Percentiles rank a stretch among this genome's conserved stretches.
Evolutionary conservation across 2,113 vertebrate genomes (phyloP).

Genomic region (Perca fluviatilis): DNA sequence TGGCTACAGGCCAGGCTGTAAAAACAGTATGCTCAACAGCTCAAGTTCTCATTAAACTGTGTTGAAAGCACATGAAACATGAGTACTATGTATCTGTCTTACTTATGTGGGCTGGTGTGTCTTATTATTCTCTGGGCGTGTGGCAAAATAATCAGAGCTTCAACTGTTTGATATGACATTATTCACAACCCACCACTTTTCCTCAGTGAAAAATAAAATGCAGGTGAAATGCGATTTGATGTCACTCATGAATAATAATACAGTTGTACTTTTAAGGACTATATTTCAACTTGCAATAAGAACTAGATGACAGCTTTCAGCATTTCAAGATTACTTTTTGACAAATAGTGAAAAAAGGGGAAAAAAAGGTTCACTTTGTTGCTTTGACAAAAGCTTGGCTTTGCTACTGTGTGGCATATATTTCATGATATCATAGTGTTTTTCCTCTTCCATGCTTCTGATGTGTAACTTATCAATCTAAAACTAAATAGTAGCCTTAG

Average conservation of each 20-base stretch:
- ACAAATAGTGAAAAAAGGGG: slow-evolving; percentile 43
- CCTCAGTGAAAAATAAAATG: slow-evolving; percentile 51
- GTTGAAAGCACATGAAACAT: slow-evolving; percentile 55
- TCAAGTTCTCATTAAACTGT: slow-evolving; percentile 44
- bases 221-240: slow-evolving; percentile 53
- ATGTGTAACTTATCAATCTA: slow-evolving; percentile 6
- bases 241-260: slow-evolving; percentile 66
- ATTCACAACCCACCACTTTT: slow-evolving; percentile 56
- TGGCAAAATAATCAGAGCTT: slow-evolving; percentile 46
- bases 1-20: slow-evolving; percentile 21
- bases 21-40: slow-evolving; percentile 44
- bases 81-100: slow-evolving; percentile 10
- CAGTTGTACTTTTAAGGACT: slow-evolving; percentile 50
- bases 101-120: slow-evolving; percentile 15
- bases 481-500: background rate
- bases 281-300: slow-evolving; percentile 50
- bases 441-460: slow-evolving; percentile 14
- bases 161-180: slow-evolving; percentile 36
- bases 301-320: slow-evolving; percentile 43
- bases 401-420: slow-evolving; percentile 16
- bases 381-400: slow-evolving; percentile 25
- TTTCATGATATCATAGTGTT: slow-evolving; percentile 26
- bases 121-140: slow-evolving; percentile 45
- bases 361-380: slow-evolving; percentile 19
- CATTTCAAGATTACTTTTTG: slow-evolving; percentile 66